A percentile compares a stretch with the other conserved stretches of the same genome.
Conservation (phyloP, 2,797 vertebrate species). For the Geotrypetes seraphini region DNA sequence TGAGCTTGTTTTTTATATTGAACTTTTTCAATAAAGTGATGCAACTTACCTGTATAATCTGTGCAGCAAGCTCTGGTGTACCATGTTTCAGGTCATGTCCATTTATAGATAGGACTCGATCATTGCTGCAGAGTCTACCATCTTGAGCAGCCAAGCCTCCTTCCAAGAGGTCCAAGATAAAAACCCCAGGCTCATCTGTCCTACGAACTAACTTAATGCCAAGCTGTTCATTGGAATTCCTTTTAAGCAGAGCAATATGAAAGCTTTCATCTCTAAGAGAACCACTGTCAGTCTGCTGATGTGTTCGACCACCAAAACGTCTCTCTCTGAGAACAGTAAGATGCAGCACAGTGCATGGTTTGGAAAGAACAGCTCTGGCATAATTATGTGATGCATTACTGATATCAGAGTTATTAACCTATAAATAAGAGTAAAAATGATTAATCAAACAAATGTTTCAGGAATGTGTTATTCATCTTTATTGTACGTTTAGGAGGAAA, state of each 20-base stretch:
- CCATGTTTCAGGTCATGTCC: slow-evolving; percentile 90
- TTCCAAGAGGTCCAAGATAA: slow-evolving; percentile 88
- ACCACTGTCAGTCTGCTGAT: slow-evolving; percentile 33
- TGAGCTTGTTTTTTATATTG: too few relatives aligned
- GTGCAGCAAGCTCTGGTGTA: slow-evolving; percentile 90
- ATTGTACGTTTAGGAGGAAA: too few relatives aligned
- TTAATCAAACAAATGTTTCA: fast-evolving
- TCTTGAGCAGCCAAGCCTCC: slow-evolving; percentile 92
- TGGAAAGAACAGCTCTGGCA: slow-evolving; percentile 78
- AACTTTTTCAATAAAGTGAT: too few relatives aligned
- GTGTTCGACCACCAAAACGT: slow-evolving; percentile 66
- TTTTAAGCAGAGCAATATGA: slow-evolving; percentile 82
- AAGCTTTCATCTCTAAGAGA: slow-evolving; percentile 63
- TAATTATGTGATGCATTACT: slow-evolving; percentile 92
- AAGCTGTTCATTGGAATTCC: slow-evolving; percentile 85
- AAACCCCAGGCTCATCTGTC: slow-evolving; percentile 89
- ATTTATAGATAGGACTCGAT: slow-evolving; percentile 87
- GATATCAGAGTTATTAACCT: slow-evolving; percentile 94
- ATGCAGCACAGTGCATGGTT: slow-evolving; percentile 79
- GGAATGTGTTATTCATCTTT: too few relatives aligned
- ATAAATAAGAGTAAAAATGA: neutral
- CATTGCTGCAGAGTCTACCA: slow-evolving; percentile 80
- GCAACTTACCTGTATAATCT: slow-evolving; percentile 98
- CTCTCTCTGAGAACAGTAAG: slow-evolving; percentile 89
- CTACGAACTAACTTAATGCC: slow-evolving; percentile 94